Conservation (phyloP, 2,797 vertebrate species). For the Lepilemur septentrionalis region DNA sequence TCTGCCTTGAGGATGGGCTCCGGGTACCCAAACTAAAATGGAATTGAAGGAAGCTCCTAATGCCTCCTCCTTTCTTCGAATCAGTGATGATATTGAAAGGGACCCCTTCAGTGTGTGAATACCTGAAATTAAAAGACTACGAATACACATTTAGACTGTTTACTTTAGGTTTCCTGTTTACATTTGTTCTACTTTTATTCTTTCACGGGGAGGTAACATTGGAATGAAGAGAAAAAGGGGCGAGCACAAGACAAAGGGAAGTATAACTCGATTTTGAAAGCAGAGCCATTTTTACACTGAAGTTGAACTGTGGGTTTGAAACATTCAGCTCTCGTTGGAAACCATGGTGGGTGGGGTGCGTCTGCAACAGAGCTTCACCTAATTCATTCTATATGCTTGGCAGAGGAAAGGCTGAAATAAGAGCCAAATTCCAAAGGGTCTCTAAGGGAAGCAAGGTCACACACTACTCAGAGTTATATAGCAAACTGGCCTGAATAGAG, state of each 20-base stretch:
- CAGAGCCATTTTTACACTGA: background rate
- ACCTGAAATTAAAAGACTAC: background rate
- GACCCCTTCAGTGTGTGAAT: background rate
- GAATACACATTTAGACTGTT: background rate
- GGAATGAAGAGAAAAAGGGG: conserved; percentile 3
- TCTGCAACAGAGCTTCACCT: conserved; percentile 43
- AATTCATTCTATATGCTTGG: conserved; percentile 78
- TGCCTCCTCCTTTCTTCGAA: background rate
- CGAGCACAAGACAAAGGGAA: conserved; percentile 38
- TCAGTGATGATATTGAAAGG: background rate
- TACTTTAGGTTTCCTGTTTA: conserved; percentile 60
- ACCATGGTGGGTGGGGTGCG: conserved; percentile 64
- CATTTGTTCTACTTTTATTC: conserved; percentile 49
- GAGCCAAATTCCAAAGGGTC: conserved; percentile 58
- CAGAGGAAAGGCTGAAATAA: conserved; percentile 43
- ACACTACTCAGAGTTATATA: conserved; percentile 45
- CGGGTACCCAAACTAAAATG: background rate
- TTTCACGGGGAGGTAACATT: conserved; percentile 18
- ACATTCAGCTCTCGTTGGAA: conserved; percentile 51
- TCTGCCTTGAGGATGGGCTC: background rate
- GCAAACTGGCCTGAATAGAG: conserved; percentile 46
- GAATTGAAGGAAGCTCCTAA: background rate
- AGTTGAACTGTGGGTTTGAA: conserved; percentile 66
- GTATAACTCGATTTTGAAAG: conserved; percentile 50
- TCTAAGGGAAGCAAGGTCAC: conserved; percentile 42